Evolutionary conservation across 2,888 invertebrate genomes (phyloP), one percentile per base, ranked within the genome.

Genomic region (Dolomedes plantarius): DNA sequence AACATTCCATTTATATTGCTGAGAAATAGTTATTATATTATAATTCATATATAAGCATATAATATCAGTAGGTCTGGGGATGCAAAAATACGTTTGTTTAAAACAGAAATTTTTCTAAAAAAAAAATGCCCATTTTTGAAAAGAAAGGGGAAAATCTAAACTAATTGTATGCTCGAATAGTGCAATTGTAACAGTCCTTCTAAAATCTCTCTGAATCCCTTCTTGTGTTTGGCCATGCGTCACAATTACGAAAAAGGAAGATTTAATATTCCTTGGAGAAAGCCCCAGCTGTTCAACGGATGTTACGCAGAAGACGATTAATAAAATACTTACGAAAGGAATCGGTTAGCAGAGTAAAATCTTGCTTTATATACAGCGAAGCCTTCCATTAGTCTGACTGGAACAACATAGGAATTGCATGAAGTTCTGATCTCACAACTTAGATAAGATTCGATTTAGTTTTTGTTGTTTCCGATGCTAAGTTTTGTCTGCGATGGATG

Each of bases 311-410:
- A 31, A 67, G 56, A 67, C 56, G 73, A 77, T 85, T 68, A 85
- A 85, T 85, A 77, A 85, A 85, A 73, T 78, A 67, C 72, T 77
- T 71, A 77, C 36, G 31, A 39, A 56, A n/a, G 2, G 76, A 50
- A 46, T 41, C 46, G 16, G 50, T 16, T 29, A 29, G 27, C 16
- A 36, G 23, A 28, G 19, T 23, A 28, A 80, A 68, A 11, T 13
- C 19, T 82, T 75, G 73, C 56, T 85, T 85, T 77, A 85, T 85
- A 85, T 85, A 85, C 83, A 78, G 72, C 68, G 68, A 83, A 77
- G 28, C 50, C 19, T 72, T 32, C 28, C 41, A 73, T 85, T 85
- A 85, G 71, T 13, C 28, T 29, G 65, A 16, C 71, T 11, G 56
- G 46, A 75, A 65, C 64, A 82, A 76, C 75, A 72, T 76, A 82